These are phyloP conservation scores for Ctenomys sociabilis DNA, from an alignment of 2,113 vertebrate species.

Conservation along the genomic window DNA sequence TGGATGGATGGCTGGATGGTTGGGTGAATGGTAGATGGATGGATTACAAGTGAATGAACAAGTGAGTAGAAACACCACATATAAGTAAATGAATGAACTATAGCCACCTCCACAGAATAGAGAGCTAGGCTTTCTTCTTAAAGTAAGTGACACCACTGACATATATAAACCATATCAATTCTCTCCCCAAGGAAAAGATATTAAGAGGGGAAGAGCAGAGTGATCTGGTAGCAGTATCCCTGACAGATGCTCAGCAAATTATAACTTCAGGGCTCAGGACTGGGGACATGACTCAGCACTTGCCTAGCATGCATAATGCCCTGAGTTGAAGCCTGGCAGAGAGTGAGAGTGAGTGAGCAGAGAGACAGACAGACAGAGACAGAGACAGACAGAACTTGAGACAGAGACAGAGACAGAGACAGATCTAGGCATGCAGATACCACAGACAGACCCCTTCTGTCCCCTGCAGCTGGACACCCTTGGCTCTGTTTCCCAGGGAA, in stretches of 20 bases:
- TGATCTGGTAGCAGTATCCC: neutral
- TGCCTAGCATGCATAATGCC: neutral
- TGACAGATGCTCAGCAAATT: neutral
- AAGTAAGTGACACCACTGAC: neutral
- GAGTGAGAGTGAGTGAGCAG: too few species aligned
- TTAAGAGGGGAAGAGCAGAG: neutral
- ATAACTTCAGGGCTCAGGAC: neutral
- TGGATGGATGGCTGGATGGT: neutral
- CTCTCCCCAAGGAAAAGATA: neutral
- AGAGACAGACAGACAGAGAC: neutral
- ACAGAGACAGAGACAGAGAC: neutral
- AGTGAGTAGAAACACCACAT: neutral
- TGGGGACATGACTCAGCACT: neutral
- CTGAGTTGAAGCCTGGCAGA: neutral
- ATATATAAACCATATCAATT: neutral
- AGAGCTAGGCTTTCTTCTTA: neutral
- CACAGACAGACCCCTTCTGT: neutral
- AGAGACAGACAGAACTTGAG: neutral
- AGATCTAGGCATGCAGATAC: neutral
- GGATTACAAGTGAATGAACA: neutral
- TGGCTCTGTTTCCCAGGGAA: neutral
- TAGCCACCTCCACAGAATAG: neutral
- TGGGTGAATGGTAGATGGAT: neutral
- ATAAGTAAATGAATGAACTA: neutral
- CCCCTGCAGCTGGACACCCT: neutral